Conservation (phyloP, 1,140 invertebrate genomes). For the Melanaphis sacchari region DNA sequence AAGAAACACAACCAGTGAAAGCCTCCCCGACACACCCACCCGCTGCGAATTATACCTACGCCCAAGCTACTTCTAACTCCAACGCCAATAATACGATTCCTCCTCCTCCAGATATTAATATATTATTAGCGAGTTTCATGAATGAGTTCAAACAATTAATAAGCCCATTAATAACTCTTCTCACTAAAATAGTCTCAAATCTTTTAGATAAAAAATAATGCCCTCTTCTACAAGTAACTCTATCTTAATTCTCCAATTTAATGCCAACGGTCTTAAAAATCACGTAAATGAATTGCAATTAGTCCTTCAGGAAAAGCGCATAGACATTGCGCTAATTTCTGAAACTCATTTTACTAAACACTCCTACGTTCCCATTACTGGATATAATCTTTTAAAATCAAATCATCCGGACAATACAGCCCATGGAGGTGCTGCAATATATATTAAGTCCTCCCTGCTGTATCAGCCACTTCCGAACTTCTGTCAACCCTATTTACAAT, state of each 20-base stretch:
- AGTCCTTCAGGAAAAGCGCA: neutral
- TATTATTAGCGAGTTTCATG: no score
- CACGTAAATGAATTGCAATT: neutral
- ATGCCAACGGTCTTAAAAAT: neutral
- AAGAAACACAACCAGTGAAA: neutral
- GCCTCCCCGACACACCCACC: no score
- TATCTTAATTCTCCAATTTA: neutral
- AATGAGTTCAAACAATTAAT: no score
- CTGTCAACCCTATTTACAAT: neutral
- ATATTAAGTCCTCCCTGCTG: neutral
- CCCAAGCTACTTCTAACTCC: no score
- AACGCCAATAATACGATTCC: neutral
- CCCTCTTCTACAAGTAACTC: neutral
- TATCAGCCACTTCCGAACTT: neutral
- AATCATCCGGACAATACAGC: neutral
- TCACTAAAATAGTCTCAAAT: no score
- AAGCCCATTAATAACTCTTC: no score
- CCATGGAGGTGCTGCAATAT: neutral
- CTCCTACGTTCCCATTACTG: neutral
- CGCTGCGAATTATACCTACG: no score
- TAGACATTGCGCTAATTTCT: neutral
- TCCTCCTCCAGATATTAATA: neutral
- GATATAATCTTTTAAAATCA: neutral
- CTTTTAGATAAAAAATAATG: neutral
- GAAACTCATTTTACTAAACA: neutral